Percentiles rank a stretch among this genome's conserved stretches.
Conservation (phyloP, 2,113 vertebrate species). For the Xenus cinereus region DNA sequence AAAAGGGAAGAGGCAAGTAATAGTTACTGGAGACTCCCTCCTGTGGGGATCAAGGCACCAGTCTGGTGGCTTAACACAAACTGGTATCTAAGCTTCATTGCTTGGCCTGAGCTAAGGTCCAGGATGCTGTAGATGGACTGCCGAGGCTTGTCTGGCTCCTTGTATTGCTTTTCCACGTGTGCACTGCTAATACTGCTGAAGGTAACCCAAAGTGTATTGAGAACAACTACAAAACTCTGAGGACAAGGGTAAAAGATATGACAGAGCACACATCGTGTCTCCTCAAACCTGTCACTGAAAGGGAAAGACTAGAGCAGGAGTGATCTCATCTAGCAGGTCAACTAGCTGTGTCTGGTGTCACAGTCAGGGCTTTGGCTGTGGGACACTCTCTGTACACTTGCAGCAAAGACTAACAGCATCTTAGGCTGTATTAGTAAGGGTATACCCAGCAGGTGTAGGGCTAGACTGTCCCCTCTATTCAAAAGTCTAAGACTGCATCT, state of each 20-base stretch:
- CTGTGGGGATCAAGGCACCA: background rate
- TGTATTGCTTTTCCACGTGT: background rate
- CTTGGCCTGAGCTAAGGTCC: background rate
- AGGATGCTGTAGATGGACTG: background rate
- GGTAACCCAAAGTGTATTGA: background rate
- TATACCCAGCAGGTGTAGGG: background rate
- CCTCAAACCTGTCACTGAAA: background rate
- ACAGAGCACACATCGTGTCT: accelerated
- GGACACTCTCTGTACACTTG: background rate
- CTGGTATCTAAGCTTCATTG: background rate
- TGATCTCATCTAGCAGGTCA: background rate
- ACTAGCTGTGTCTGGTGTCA: accelerated
- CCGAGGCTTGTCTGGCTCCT: background rate
- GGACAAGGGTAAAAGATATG: background rate
- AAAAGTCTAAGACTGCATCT: background rate
- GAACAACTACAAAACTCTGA: background rate
- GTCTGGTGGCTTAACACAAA: background rate
- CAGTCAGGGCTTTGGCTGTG: background rate
- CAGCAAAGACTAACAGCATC: background rate
- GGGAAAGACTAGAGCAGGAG: background rate
- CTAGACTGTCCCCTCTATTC: background rate
- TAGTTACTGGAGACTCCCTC: background rate
- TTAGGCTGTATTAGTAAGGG: background rate
- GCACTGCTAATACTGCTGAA: background rate
- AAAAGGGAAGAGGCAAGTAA: background rate